Evolutionary conservation across 2,113 vertebrate genomes (phyloP), one percentile per base, ranked within the genome.

Genomic region (Poecilia latipinna): DNA sequence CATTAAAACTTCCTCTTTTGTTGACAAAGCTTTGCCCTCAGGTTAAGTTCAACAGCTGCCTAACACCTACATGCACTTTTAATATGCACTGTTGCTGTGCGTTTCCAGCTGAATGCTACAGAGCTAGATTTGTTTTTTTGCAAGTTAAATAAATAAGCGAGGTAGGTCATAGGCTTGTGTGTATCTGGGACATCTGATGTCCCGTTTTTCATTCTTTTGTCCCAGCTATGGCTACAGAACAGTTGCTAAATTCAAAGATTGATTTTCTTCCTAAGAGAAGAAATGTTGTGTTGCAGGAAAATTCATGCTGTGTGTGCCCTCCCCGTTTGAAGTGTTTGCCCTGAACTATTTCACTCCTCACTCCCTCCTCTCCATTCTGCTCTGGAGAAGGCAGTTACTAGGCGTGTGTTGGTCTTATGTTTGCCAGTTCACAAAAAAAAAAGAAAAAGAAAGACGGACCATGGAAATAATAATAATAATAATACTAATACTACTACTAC

Each of bases 371-470:
- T 91, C 87, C 90, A 60, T 82, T 89, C 91, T 77, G 87, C 86
- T 93, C 86, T 90, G 91, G 88, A 94, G 91, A 93, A 92, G 90
- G 87, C 92, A 90, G 92, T 88, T 91, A 91, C 88, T 77, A 87
- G 75, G 87, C 69, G 28, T 78, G 37, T 19, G 73, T 90, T 90
- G 82, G 82, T 95, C 70, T 88, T 63, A 83, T 89, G 93, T 83
- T 94, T 93, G n/a, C 60, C 84, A 68, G 57, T 12, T 72, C 79
- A 77, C 83, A 61, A n/a, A 66, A 28, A 66, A 28, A 35, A 62
- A 24, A 11, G 6, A 10, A 10, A 13, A 12, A 76, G n/a, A 7
- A 67, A 31, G 33, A n/a, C 24, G n/a, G 48, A 57, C 8, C 8
- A n/a, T n/a, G 24, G 24, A 22, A 28, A 33, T n/a, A 33, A 19